These are phyloP conservation scores for Oncorhynchus clarkii DNA, from an alignment of 2,113 vertebrate genomes.

Conservation along the genomic window DNA sequence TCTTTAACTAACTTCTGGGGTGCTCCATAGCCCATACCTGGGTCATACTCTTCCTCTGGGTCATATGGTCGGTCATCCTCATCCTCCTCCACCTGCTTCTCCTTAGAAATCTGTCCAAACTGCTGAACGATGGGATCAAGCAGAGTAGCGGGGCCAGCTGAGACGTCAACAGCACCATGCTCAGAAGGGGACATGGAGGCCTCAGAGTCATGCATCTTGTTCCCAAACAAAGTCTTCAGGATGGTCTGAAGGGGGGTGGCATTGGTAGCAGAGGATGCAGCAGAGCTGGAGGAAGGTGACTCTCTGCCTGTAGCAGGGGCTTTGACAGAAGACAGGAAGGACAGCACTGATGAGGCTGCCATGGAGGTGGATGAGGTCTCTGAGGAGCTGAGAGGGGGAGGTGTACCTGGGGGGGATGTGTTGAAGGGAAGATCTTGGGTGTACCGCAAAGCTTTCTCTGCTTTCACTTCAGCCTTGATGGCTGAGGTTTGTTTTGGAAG, in stretches of 20 bases:
- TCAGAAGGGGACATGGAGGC: constrained; percentile 75
- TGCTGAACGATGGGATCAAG: constrained; percentile 92
- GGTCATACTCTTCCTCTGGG: constrained; percentile 94
- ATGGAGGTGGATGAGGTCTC: constrained; percentile 58
- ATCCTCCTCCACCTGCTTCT: constrained; percentile 80
- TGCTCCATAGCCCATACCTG: constrained; percentile 73
- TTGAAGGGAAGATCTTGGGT: constrained; percentile 70
- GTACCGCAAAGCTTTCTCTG: constrained; percentile 69
- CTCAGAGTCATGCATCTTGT: constrained; percentile 82
- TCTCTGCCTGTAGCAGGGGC: constrained; percentile 56
- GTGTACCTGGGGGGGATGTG: constrained; percentile 86
- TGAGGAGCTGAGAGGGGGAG: constrained; percentile 74
- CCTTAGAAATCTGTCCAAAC: constrained; percentile 84
- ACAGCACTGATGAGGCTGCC: constrained; percentile 71
- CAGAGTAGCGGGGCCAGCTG: constrained; percentile 65
- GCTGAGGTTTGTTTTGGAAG: constrained; percentile 61
- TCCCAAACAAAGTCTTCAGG: constrained; percentile 91
- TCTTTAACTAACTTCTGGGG: constrained; percentile 58
- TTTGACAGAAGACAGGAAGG: constrained; percentile 77
- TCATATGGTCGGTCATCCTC: constrained; percentile 93
- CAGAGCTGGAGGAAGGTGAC: constrained; percentile 50
- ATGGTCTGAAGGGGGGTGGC: constrained; percentile 90
- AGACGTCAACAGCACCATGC: constrained; percentile 57
- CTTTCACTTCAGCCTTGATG: constrained; percentile 42
- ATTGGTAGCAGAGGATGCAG: constrained; percentile 38